A percentile compares a stretch with the other conserved stretches of the same genome.
Evolutionary conservation across 2,888 invertebrate genomes (phyloP).

Genomic region (Oligia fasciuncula): DNA sequence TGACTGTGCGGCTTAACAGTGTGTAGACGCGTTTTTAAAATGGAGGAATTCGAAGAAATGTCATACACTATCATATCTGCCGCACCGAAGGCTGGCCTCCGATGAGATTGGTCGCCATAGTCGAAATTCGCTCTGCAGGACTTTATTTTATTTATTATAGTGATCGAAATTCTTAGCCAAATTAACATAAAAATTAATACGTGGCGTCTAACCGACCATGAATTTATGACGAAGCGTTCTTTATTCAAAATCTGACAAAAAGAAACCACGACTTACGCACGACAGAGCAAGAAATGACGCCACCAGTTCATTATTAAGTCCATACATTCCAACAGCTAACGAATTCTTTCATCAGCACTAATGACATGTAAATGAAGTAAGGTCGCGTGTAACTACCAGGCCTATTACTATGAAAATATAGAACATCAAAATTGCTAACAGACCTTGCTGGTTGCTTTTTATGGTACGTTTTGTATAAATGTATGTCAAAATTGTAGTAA

Average conservation of each 20-base stretch:
- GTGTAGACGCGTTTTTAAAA: no score
- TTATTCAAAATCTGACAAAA: slow-evolving; percentile 11
- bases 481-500: slow-evolving; percentile 5
- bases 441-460: slow-evolving; percentile 28
- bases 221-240: background rate
- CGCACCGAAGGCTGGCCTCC: no score
- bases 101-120: background rate
- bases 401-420: slow-evolving; percentile 49
- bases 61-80: no score
- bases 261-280: slow-evolving; percentile 7
- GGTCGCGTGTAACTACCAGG: slow-evolving; percentile 36
- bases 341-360: slow-evolving; percentile 51
- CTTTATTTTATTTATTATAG: background rate
- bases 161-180: background rate
- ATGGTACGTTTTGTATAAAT: slow-evolving; percentile 2
- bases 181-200: background rate
- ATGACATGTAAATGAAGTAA: slow-evolving; percentile 59
- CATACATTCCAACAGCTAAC: slow-evolving; percentile 35
- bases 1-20: no score
- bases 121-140: background rate
- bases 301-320: slow-evolving; percentile 40
- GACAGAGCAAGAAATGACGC: slow-evolving; percentile 35
- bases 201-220: background rate
- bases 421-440: slow-evolving; percentile 29
- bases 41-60: no score